A percentile compares a stretch with the other conserved stretches of the same genome.
Evolutionary conservation across 2,888 invertebrate species (phyloP).

Genomic region (Apotomis capreana): DNA sequence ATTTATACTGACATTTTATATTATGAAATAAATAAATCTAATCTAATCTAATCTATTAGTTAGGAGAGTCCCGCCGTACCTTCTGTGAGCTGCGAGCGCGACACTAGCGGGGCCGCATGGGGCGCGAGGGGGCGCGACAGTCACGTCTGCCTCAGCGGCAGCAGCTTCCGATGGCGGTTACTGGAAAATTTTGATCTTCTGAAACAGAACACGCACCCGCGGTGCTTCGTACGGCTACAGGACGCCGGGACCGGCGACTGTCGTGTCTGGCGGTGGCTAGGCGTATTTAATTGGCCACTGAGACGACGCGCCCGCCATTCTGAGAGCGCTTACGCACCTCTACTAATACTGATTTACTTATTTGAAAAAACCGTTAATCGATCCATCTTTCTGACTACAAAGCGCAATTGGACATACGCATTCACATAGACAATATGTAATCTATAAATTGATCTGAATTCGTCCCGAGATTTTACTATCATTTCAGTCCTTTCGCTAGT

Average conservation of each 20-base stretch:
- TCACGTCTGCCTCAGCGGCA: constrained; percentile 99
- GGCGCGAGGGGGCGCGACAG: constrained; percentile 80
- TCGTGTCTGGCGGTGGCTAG: neutral
- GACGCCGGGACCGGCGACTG: neutral
- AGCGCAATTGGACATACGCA: too few relatives aligned
- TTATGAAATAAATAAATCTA: too few relatives aligned
- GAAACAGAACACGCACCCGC: constrained; percentile 59
- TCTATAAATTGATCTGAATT: too few relatives aligned
- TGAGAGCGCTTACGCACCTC: neutral
- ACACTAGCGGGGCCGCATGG: constrained; percentile 51
- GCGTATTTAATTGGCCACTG: neutral
- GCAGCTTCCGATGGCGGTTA: constrained; percentile 98
- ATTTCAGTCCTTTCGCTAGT: too few relatives aligned
- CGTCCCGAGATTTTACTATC: too few relatives aligned
- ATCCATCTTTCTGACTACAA: too few relatives aligned
- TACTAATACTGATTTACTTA: too few relatives aligned
- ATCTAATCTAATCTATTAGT: too few relatives aligned
- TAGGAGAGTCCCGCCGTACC: neutral
- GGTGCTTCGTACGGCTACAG: constrained; percentile 40
- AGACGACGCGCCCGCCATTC: neutral
- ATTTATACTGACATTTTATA: too few relatives aligned
- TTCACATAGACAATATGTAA: too few relatives aligned
- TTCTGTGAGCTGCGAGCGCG: constrained; percentile 2
- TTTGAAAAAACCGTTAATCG: too few relatives aligned
- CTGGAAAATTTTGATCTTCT: constrained; percentile 98